phyloP scores from a whole-genome alignment of 2,113 vertebrate species.

The Taurulus bubalis region DNA sequence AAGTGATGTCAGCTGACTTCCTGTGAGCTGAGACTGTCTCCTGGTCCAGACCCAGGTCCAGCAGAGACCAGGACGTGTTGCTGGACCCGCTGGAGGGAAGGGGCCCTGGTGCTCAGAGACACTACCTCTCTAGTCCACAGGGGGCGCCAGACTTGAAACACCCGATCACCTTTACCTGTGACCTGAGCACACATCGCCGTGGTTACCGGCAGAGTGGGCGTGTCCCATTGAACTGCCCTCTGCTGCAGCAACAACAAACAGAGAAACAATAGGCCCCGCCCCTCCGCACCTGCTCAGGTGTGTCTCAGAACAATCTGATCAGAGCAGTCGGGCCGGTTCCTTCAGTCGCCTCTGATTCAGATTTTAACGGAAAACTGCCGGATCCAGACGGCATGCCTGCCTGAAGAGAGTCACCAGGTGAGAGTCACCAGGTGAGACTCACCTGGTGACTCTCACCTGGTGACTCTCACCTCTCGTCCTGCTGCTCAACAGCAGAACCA shows the following conservation, averaged over 20 bases:
- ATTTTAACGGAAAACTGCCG: background rate
- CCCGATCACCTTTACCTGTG: too few species aligned
- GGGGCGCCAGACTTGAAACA: too few species aligned
- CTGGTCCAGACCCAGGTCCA: background rate
- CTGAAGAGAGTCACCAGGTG: background rate
- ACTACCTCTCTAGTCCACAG: too few species aligned
- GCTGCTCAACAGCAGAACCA: background rate
- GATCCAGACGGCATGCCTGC: background rate
- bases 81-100: too few species aligned
- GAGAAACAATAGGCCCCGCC: constrained; percentile 36
- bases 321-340: constrained; percentile 35
- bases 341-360: constrained; percentile 3
- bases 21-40: background rate
- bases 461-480: too few species aligned
- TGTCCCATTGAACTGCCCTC: constrained; percentile 1
- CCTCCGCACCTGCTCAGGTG: constrained; percentile 36
- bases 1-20: background rate
- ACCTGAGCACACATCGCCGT: too few species aligned
- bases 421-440: constrained; percentile 24
- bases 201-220: background rate
- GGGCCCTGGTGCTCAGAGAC: too few species aligned
- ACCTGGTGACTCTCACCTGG: background rate
- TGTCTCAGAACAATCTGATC: background rate
- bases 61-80: too few species aligned
- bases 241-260: constrained; percentile 41